These are phyloP conservation scores for Acipenser ruthenus DNA, from an alignment of 2,797 vertebrate species.

Conservation along the genomic window DNA sequence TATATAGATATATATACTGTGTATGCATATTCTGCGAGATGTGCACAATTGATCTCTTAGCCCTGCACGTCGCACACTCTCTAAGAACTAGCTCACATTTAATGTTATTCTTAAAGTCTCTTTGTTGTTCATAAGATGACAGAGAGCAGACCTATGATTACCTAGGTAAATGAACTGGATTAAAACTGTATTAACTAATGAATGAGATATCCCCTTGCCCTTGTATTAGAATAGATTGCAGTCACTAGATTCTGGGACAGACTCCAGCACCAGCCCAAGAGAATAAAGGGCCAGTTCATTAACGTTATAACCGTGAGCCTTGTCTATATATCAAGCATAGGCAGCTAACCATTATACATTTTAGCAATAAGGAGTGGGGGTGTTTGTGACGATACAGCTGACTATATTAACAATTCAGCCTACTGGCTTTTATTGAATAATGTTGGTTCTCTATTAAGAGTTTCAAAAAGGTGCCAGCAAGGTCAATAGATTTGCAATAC, in stretches of 20 bases:
- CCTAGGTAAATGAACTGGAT: conserved; percentile 4
- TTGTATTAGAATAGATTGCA: neutral
- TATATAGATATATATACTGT: no score
- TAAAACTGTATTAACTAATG: conserved; percentile 7
- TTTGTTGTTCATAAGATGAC: neutral
- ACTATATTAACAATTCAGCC: conserved; percentile 5
- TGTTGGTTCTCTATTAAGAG: neutral
- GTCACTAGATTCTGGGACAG: conserved; percentile 9
- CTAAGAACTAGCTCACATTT: no score
- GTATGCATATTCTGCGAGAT: no score
- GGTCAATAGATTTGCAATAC: neutral
- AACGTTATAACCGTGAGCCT: conserved; percentile 12
- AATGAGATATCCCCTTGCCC: conserved; percentile 6
- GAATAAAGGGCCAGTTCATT: conserved; percentile 17
- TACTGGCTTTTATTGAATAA: neutral
- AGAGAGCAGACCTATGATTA: conserved; percentile 1
- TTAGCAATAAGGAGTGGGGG: conserved; percentile 5
- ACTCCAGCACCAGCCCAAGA: conserved; percentile 13
- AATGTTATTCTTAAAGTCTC: no score
- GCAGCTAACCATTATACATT: conserved; percentile 2
- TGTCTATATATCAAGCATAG: conserved; percentile 4
- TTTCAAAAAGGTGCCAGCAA: neutral
- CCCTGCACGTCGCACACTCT: no score
- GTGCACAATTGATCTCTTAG: no score
- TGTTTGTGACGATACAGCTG: conserved; percentile 1